These are phyloP conservation scores for Gonatopus flavifemur DNA, from an alignment of 1,140 invertebrate species.

Conservation along the genomic window DNA sequence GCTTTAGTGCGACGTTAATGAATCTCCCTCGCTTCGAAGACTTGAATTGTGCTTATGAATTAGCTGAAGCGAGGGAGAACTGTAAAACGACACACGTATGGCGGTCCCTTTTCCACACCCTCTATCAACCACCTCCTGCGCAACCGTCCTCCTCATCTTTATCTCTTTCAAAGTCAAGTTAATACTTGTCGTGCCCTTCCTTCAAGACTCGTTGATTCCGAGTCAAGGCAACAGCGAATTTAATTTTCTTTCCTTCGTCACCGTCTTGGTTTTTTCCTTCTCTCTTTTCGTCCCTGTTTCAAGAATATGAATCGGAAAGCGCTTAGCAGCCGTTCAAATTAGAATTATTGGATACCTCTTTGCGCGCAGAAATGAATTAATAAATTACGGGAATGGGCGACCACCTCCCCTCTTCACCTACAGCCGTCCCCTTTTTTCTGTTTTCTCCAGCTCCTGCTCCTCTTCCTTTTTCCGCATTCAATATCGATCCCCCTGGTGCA, in stretches of 20 bases:
- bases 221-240: slow-evolving; percentile 27
- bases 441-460: background rate
- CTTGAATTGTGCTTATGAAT: too few relatives aligned
- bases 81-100: too few relatives aligned
- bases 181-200: slow-evolving; percentile 28
- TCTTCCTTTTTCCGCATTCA: background rate
- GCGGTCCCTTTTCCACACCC: too few relatives aligned
- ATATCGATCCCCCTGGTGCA: slow-evolving; percentile 15
- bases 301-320: slow-evolving; percentile 27
- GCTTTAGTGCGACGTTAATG: too few relatives aligned
- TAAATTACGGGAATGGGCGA: slow-evolving; percentile 30
- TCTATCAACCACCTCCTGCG: too few relatives aligned
- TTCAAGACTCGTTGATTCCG: slow-evolving; percentile 29
- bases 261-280: background rate
- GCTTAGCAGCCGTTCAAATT: slow-evolving; percentile 31
- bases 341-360: slow-evolving; percentile 33
- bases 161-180: too few relatives aligned
- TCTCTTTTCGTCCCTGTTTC: background rate
- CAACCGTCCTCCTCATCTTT: too few relatives aligned
- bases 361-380: slow-evolving; percentile 34
- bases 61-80: too few relatives aligned
- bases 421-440: background rate
- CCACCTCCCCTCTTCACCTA: too few relatives aligned
- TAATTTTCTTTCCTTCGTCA: slow-evolving; percentile 27
- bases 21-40: too few relatives aligned